phyloP scores from a whole-genome alignment of 1,140 invertebrate species.

The Zaprionus gabonicus region DNA sequence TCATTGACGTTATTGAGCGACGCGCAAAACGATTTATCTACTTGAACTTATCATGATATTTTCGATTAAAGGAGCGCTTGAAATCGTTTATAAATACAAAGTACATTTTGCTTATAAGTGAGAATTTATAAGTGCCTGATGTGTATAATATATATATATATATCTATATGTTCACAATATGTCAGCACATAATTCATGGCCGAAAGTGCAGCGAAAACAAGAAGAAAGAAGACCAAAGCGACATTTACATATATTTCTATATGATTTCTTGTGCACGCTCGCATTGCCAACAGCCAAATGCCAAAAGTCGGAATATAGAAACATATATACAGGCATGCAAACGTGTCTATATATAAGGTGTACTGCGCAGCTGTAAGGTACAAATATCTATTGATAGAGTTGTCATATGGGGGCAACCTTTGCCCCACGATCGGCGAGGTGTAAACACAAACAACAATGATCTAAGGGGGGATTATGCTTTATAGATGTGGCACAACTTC shows the following conservation, averaged over 20 bases:
- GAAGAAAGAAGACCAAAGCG: background rate
- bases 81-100: slow-evolving; percentile 2
- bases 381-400: slow-evolving; percentile 19
- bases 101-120: background rate
- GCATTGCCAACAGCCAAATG: slow-evolving; percentile 50
- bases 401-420: slow-evolving; percentile 32
- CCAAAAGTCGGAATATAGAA: slow-evolving; percentile 41
- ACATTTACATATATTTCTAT: slow-evolving; percentile 16
- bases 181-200: slow-evolving; percentile 24
- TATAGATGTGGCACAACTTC: background rate
- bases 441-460: background rate
- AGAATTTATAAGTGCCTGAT: background rate
- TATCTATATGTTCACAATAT: slow-evolving; percentile 5
- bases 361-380: slow-evolving; percentile 16
- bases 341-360: background rate
- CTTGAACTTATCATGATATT: slow-evolving; percentile 8
- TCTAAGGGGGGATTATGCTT: background rate
- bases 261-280: slow-evolving; percentile 16
- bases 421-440: slow-evolving; percentile 11
- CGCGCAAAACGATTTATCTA: background rate
- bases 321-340: background rate
- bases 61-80: slow-evolving; percentile 9
- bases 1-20: slow-evolving; percentile 28
- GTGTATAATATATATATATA: background rate
- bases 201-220: slow-evolving; percentile 9